Evolutionary conservation across 2,888 invertebrate species (phyloP), one percentile per base, ranked within the genome.

Genomic region (Drosophila picticornis): DNA sequence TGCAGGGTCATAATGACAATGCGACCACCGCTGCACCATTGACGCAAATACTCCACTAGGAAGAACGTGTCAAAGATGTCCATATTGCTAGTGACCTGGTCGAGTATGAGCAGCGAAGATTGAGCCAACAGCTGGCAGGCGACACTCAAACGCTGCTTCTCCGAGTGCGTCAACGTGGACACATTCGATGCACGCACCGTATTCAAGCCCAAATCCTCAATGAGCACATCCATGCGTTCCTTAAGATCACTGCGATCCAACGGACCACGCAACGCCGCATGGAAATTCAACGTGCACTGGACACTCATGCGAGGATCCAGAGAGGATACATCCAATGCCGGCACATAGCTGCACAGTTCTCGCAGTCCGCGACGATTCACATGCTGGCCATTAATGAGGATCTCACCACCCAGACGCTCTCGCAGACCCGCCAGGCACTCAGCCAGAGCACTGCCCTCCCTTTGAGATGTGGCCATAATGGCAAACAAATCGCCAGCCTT

Each of bases 61-160:
- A 99, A 99, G 93, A 98, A 99, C 0, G 98, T 98, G 91, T 99
- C 99, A 88, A 99, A 98, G 77, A 99, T 98, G 91, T 99, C 98
- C 93, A 93, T 93, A 74, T 93, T 93, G 78, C 93, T 93, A 51
- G 93, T 93, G 38, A 98, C 97, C 93, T 98, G 97, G 92, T 98
- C 98, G 66, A 98, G 94, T 34, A 98, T 95, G 0, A 99, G 94
- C 52, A 99, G 95, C 71, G 98, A 97, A 81, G 97, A 96, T 91
- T 98, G 97, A 38, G 98, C 94, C 48, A 98, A 94, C 43, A 99
- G 94, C 84, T 98, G 97, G 89, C 98, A 97, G 1, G 98, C 99
- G 2, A 99, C 96, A 82, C 97, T 97, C 46, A 99, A 94, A 77
- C 99, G 95, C 72, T 97, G 95, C 80, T 96, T 95, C 93, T 99